phyloP scores from a whole-genome alignment of 2,888 invertebrate species.

The Drosophila borborema region DNA sequence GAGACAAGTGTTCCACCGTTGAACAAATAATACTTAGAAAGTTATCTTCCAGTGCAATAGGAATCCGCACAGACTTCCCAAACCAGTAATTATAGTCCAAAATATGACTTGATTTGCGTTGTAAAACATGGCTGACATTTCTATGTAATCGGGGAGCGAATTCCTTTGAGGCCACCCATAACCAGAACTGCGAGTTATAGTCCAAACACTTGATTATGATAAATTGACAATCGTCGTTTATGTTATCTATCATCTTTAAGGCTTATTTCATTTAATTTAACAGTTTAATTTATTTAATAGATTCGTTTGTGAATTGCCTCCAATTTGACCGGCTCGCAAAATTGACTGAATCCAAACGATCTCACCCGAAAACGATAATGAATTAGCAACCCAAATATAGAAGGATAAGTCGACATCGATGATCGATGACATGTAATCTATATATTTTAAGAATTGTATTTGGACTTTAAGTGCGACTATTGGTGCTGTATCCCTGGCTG shows the following conservation, averaged over 20 bases:
- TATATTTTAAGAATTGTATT: not conserved
- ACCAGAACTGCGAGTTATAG: slow-evolving; percentile 18
- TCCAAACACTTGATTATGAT: slow-evolving; percentile 22
- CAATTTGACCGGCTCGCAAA: not conserved
- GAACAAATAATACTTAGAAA: not conserved
- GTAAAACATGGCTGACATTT: not conserved
- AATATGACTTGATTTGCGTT: not conserved
- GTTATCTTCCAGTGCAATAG: no score
- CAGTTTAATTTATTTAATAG: not conserved
- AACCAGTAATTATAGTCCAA: not conserved
- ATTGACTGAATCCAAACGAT: not conserved
- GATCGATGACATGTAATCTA: not conserved
- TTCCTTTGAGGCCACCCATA: slow-evolving; percentile 28
- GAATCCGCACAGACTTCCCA: not conserved
- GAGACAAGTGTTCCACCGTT: not conserved
- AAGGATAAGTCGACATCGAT: not conserved
- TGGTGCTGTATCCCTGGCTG: slow-evolving; percentile 18
- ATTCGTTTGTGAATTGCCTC: no score
- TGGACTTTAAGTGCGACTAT: no score
- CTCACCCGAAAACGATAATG: not conserved
- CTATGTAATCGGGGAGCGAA: not conserved
- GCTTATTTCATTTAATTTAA: not conserved
- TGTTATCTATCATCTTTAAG: slow-evolving; percentile 4
- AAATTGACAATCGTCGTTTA: slow-evolving; percentile 39
- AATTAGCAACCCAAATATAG: no score